Evolutionary conservation across 92 coral and sea anemone species (phyloP).

Genomic region (Umimayanthus chanpuru): DNA sequence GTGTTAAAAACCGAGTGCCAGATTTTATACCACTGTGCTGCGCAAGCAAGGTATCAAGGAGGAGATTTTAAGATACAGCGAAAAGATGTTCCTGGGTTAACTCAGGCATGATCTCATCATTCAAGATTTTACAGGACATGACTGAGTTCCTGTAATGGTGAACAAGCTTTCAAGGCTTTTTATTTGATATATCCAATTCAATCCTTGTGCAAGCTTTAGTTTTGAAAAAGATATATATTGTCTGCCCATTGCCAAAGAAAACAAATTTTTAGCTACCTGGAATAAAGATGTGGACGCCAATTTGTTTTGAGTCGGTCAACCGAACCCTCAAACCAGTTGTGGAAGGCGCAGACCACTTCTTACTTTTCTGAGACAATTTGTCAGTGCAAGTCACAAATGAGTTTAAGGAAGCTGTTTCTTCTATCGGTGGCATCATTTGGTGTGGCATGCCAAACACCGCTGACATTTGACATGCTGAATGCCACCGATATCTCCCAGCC

Average conservation of each 20-base stretch:
- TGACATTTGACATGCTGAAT: no score
- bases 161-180: neutral
- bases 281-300: no score
- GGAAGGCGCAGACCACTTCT: neutral
- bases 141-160: neutral
- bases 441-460: conserved; percentile 49
- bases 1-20: no score
- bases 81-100: no score
- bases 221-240: neutral
- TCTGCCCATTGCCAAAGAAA: neutral
- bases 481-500: no score
- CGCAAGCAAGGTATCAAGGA: no score
- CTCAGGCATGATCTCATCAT: no score
- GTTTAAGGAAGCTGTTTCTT: conserved; percentile 43
- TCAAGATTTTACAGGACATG: no score
- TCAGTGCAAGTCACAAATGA: conserved; percentile 42
- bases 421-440: conserved; percentile 39
- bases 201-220: neutral
- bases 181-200: neutral
- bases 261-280: neutral
- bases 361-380: conserved; percentile 50
- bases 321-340: neutral
- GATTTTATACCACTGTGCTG: no score
- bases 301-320: conserved; percentile 8
- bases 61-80: no score